Evolutionary conservation across 2,797 vertebrate genomes (phyloP).

Genomic region (Lacerta bilineata): DNA sequence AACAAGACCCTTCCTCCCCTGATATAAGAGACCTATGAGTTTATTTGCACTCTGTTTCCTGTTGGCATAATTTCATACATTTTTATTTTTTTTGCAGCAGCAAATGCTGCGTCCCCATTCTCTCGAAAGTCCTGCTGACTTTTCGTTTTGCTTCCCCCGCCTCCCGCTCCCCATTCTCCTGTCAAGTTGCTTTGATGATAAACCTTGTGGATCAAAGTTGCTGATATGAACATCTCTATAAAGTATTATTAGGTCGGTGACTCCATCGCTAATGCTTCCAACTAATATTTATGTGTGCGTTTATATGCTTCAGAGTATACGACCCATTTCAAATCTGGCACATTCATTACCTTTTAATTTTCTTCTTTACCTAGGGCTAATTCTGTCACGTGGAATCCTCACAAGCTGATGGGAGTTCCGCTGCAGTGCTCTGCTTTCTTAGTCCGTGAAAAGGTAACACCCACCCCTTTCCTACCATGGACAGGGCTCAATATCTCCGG

Average conservation of each 20-base stretch:
- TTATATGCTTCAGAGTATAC: neutral
- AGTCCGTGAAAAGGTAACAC: constrained; percentile 77
- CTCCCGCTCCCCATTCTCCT: neutral
- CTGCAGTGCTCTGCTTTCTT: constrained; percentile 83
- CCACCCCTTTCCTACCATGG: neutral
- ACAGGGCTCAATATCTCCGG: neutral
- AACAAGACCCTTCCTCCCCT: too few relatives aligned
- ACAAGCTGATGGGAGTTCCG: constrained; percentile 82
- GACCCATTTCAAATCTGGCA: neutral
- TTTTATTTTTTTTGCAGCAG: neutral
- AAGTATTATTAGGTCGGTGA: neutral
- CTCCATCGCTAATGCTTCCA: neutral
- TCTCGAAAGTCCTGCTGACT: neutral
- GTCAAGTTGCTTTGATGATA: neutral
- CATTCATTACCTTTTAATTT: neutral
- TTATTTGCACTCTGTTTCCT: neutral
- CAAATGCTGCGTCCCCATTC: neutral
- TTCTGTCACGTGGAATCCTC: constrained; percentile 87
- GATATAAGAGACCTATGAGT: neutral
- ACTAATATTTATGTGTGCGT: neutral
- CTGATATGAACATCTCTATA: neutral
- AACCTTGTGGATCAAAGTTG: neutral
- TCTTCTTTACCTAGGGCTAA: constrained; percentile 68
- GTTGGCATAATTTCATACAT: neutral
- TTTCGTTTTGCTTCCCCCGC: too few relatives aligned